Evolutionary conservation across 2,797 vertebrate genomes (phyloP).

Genomic region (Phrynocephalus vlangalii): DNA sequence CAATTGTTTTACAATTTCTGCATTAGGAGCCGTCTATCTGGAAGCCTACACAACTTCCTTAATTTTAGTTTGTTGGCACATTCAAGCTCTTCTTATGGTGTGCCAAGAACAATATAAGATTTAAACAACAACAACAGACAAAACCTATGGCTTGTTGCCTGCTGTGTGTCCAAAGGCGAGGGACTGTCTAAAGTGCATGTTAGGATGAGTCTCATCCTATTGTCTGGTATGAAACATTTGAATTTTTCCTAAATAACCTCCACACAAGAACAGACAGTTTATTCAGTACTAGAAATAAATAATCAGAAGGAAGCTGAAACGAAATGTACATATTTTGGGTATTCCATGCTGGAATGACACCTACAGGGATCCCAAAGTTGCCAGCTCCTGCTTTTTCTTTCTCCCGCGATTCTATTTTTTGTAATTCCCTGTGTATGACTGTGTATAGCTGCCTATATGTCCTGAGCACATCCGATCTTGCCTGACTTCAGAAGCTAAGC

Average conservation of each 20-base stretch:
- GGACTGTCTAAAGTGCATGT: background rate
- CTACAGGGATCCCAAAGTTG: background rate
- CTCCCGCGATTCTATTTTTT: background rate
- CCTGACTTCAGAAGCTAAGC: no score
- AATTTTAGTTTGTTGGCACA: background rate
- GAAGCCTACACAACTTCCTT: no score
- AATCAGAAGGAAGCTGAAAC: background rate
- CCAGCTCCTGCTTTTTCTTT: background rate
- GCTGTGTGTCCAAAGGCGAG: background rate
- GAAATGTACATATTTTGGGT: background rate
- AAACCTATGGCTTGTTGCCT: background rate
- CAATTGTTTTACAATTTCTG: no score
- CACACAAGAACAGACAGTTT: background rate
- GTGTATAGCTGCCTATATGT: no score
- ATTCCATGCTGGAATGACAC: background rate
- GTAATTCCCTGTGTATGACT: conserved; percentile 1
- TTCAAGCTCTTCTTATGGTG: background rate
- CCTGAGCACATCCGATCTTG: no score
- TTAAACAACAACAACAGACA: no score
- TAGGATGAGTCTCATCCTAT: background rate
- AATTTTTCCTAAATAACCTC: background rate
- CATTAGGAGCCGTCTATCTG: background rate
- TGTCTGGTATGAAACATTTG: background rate
- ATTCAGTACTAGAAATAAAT: background rate
- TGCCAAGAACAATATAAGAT: background rate